Percentiles rank a stretch among this genome's conserved stretches.
Conservation (phyloP, 2,113 vertebrate genomes). For the Ranitomeya imitator region DNA sequence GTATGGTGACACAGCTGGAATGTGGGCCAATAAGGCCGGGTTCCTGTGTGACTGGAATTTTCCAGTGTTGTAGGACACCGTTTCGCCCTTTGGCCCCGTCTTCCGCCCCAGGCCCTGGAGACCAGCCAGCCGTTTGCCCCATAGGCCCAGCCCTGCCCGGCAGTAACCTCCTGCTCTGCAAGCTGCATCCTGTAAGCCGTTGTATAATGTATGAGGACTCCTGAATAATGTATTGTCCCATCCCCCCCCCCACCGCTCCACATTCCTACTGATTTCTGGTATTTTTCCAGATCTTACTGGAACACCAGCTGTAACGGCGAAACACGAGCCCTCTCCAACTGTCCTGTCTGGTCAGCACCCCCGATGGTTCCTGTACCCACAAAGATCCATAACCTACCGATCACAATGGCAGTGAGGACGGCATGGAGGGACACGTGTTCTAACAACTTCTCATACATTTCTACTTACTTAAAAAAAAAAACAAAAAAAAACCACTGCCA, state of each 20-base stretch:
- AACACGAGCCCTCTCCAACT: not conserved
- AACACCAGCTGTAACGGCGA: not conserved
- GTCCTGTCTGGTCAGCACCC: not conserved
- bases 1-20: not conserved
- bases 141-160: not conserved
- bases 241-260: not conserved
- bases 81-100: not conserved
- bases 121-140: not conserved
- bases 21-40: not conserved
- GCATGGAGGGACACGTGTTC: no score
- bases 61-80: not conserved
- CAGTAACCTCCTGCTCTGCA: not conserved
- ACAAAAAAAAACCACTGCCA: no score
- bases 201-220: conserved; percentile 28
- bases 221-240: conserved; percentile 37
- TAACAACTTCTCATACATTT: no score
- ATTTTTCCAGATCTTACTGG: conserved; percentile 10
- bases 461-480: no score
- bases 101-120: not conserved
- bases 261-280: conserved; percentile 27
- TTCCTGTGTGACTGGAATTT: not conserved
- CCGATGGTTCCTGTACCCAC: not conserved
- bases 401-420: no score
- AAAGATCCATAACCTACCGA: no score
- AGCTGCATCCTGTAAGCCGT: conserved; percentile 18